Percentiles rank a stretch among this genome's conserved stretches.
phyloP scores from a whole-genome alignment of 30 jellyfish, hydroid and myxozoan species.

The Catostylus mosaicus region DNA sequence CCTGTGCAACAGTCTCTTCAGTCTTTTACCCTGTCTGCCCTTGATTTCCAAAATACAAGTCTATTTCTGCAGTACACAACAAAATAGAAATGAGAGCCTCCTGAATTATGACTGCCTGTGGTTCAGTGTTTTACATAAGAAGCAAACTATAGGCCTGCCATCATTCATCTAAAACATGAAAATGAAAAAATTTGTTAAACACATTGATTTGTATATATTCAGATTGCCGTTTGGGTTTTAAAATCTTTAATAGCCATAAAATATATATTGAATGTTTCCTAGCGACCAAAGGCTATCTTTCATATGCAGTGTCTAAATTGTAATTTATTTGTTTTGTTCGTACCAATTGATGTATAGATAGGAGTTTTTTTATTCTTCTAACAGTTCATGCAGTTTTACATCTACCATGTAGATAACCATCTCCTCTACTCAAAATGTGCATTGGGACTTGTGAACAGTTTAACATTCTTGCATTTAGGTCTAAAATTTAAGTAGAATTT shows the following conservation, averaged over 20 bases:
- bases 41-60: too few relatives aligned
- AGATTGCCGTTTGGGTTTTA: slow-evolving; percentile 65
- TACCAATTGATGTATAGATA: slow-evolving; percentile 42
- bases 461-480: too few relatives aligned
- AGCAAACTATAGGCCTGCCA: background rate
- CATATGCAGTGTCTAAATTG: slow-evolving; percentile 48
- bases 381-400: slow-evolving; percentile 30
- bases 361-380: slow-evolving; percentile 30
- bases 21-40: too few relatives aligned
- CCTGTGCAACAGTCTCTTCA: too few relatives aligned
- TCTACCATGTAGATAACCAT: slow-evolving; percentile 61
- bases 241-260: slow-evolving; percentile 52
- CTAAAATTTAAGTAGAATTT: too few relatives aligned
- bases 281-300: slow-evolving; percentile 64
- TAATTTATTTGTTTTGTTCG: slow-evolving; percentile 66
- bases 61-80: too few relatives aligned
- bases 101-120: too few relatives aligned
- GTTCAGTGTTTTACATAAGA: too few relatives aligned
- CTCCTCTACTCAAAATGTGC: slow-evolving; percentile 17
- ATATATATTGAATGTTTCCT: slow-evolving; percentile 46
- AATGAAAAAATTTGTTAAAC: slow-evolving; percentile 6
- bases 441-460: too few relatives aligned
- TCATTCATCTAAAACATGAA: background rate
- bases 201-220: slow-evolving; percentile 60
- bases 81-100: too few relatives aligned